Percentiles rank a stretch among this genome's conserved stretches.
phyloP scores from a whole-genome alignment of 2,113 vertebrate species.

The Colistium nudipinnis region DNA sequence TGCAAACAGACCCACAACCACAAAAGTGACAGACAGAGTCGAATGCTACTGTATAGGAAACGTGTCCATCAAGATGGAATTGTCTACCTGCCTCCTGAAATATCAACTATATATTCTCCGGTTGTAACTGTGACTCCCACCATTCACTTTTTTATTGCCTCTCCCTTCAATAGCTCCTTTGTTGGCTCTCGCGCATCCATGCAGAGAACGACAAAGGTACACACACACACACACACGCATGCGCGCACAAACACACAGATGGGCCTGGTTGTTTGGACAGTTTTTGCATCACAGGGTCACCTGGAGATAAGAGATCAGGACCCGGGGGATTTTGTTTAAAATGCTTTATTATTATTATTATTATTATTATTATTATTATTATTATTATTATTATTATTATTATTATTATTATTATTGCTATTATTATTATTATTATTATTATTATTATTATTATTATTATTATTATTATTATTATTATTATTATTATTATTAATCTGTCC shows the following conservation, averaged over 20 bases:
- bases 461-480: too few relatives aligned
- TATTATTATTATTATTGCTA: too few relatives aligned
- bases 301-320: slow-evolving; percentile 55
- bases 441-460: too few relatives aligned
- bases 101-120: background rate
- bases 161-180: slow-evolving; percentile 47
- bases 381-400: too few relatives aligned
- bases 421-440: too few relatives aligned
- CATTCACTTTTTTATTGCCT: slow-evolving; percentile 18
- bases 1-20: background rate
- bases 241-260: slow-evolving; percentile 21
- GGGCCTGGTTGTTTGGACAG: slow-evolving; percentile 48
- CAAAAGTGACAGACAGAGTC: background rate
- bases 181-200: slow-evolving; percentile 45
- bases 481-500: too few relatives aligned
- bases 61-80: too few relatives aligned
- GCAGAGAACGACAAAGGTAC: slow-evolving; percentile 38
- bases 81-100: too few relatives aligned
- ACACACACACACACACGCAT: slow-evolving; percentile 28
- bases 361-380: too few relatives aligned
- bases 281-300: slow-evolving; percentile 40
- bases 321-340: too few relatives aligned
- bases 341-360: too few relatives aligned
- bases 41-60: too few relatives aligned
- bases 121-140: slow-evolving; percentile 11